Percentiles rank a stretch among this genome's conserved stretches.
Conservation (phyloP, 2,797 vertebrate genomes). For the Crax fasciolata region DNA sequence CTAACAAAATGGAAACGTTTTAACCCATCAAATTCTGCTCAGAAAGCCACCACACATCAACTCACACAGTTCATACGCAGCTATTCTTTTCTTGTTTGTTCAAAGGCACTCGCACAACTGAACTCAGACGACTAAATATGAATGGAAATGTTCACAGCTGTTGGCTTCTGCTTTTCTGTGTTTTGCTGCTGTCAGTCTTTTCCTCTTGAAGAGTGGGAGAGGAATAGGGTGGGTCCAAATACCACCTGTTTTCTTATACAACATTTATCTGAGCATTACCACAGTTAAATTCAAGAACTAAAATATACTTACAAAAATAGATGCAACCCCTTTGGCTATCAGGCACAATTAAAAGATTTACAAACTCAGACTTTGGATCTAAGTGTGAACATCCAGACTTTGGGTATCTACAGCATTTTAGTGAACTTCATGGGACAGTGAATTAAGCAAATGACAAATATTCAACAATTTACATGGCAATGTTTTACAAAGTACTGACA, state of each 20-base stretch:
- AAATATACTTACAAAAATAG: background rate
- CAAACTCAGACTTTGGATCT: background rate
- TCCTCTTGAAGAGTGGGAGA: background rate
- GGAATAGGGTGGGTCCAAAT: background rate
- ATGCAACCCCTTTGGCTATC: background rate
- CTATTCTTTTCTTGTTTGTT: background rate
- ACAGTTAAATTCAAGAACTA: background rate
- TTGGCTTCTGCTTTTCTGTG: background rate
- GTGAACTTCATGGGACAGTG: background rate
- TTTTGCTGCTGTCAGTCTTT: background rate
- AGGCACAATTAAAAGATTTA: background rate
- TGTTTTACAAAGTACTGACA: background rate
- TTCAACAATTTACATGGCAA: background rate
- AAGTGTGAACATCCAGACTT: background rate
- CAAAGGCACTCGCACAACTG: background rate
- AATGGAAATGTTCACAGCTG: background rate
- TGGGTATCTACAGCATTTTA: background rate
- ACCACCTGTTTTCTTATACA: conserved; percentile 8
- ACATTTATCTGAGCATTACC: conserved; percentile 23
- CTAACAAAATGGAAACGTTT: background rate
- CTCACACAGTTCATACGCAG: background rate
- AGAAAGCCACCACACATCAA: background rate
- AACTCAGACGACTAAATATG: background rate
- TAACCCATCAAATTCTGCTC: background rate
- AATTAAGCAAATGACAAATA: background rate